phyloP scores from a whole-genome alignment of 2,797 vertebrate genomes.

The Lophius americanus region DNA sequence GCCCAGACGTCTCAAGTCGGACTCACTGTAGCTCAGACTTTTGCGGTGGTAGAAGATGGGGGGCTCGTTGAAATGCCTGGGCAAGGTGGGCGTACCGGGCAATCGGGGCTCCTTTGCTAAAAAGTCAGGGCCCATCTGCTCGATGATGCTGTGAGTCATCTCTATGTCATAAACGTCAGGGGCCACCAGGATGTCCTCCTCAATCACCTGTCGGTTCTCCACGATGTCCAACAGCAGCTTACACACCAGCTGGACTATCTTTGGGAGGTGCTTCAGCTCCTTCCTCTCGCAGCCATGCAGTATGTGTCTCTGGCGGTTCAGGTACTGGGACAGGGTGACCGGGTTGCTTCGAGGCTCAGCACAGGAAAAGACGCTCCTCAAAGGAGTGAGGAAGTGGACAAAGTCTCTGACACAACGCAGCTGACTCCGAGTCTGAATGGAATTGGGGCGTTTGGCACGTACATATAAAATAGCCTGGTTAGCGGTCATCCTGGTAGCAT shows the following conservation, averaged over 20 bases:
- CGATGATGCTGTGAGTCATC: slow-evolving; percentile 78
- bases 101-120: slow-evolving; percentile 66
- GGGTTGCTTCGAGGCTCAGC: slow-evolving; percentile 84
- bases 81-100: slow-evolving; percentile 65
- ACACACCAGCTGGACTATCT: slow-evolving; percentile 89
- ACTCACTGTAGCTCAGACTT: slow-evolving; percentile 94
- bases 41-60: slow-evolving; percentile 87
- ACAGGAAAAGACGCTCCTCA: slow-evolving; percentile 90
- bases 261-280: slow-evolving; percentile 89
- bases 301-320: slow-evolving; percentile 91
- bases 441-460: slow-evolving; percentile 92
- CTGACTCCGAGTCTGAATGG: slow-evolving; percentile 94
- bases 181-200: slow-evolving; percentile 84
- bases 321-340: slow-evolving; percentile 89
- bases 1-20: slow-evolving; percentile 87
- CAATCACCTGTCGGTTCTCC: slow-evolving; percentile 89
- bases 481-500: slow-evolving; percentile 90
- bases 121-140: slow-evolving; percentile 74
- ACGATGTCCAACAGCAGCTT: slow-evolving; percentile 89
- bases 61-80: slow-evolving; percentile 79
- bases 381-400: slow-evolving; percentile 89
- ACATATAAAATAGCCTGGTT: slow-evolving; percentile 94
- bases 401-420: slow-evolving; percentile 91
- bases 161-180: slow-evolving; percentile 88
- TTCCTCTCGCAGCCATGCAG: slow-evolving; percentile 93